Percentiles rank a stretch among this genome's conserved stretches.
Conservation (phyloP, 2,113 vertebrate genomes). For the Lepus timidus region DNA sequence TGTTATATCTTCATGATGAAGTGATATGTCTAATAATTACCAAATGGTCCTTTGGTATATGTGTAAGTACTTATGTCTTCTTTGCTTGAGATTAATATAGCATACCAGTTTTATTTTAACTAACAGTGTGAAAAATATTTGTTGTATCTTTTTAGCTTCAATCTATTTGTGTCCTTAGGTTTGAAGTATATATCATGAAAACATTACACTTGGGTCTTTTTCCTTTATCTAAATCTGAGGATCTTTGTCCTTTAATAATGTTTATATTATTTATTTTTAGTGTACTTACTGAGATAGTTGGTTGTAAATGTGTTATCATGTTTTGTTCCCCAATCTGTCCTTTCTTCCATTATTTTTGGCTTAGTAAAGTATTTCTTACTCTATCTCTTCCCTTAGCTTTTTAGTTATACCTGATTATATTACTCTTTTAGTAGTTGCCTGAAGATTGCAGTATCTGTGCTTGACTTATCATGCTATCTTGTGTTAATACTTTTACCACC, state of each 20-base stretch:
- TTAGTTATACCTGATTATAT: neutral
- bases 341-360: neutral
- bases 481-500: neutral
- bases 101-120: neutral
- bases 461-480: neutral
- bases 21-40: neutral
- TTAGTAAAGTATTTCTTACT: neutral
- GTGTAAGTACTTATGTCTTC: neutral
- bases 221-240: slow-evolving; percentile 38
- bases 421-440: slow-evolving; percentile 10
- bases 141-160: neutral
- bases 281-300: neutral
- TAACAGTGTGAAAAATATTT: neutral
- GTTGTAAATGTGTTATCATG: neutral
- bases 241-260: slow-evolving; percentile 23
- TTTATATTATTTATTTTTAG: slow-evolving; percentile 38
- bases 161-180: neutral
- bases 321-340: neutral
- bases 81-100: neutral
- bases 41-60: slow-evolving; percentile 1
- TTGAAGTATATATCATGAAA: neutral
- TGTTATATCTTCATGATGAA: neutral
- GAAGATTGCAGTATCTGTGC: neutral
- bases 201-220: neutral
- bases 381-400: neutral